Evolutionary conservation across 2,888 invertebrate species (phyloP).

Genomic region (Trichogramma evanescens): DNA sequence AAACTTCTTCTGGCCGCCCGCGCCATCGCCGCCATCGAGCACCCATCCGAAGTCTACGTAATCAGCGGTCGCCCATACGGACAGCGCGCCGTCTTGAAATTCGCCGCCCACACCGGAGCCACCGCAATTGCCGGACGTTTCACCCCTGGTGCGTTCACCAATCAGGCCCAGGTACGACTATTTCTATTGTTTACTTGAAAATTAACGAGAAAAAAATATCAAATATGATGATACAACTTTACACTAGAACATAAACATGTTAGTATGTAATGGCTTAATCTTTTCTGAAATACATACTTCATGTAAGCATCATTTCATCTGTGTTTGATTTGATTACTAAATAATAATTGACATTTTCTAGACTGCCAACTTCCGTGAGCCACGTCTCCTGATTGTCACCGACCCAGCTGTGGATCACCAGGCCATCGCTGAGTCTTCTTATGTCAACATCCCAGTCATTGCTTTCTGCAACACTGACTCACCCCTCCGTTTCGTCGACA

Average conservation of each 20-base stretch:
- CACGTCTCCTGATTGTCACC: slow-evolving; percentile 89
- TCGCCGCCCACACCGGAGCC: slow-evolving; percentile 93
- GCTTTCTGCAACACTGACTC: slow-evolving; percentile 98
- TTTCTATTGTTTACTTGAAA: too few species aligned
- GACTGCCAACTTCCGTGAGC: slow-evolving; percentile 93
- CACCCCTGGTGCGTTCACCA: slow-evolving; percentile 98
- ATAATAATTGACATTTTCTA: slow-evolving; percentile 11
- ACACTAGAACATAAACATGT: too few species aligned
- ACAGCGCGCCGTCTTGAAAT: slow-evolving; percentile 96
- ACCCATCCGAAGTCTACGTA: slow-evolving; percentile 94
- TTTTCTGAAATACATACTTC: background rate
- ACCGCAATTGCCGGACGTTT: slow-evolving; percentile 98
- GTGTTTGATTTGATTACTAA: too few species aligned
- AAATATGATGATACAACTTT: too few species aligned
- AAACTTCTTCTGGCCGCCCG: slow-evolving; percentile 94
- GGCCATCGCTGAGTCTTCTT: slow-evolving; percentile 97
- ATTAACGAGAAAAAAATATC: too few species aligned
- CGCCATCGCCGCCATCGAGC: slow-evolving; percentile 96
- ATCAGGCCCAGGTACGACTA: slow-evolving; percentile 67
- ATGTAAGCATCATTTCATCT: too few species aligned
- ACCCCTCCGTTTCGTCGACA: slow-evolving; percentile 92
- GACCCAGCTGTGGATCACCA: slow-evolving; percentile 93
- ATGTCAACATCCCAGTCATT: slow-evolving; percentile 99
- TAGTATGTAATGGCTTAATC: background rate
- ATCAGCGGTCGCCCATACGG: slow-evolving; percentile 93